Conservation (phyloP, 2,888 invertebrate genomes). For the Stenodera caucasica region DNA sequence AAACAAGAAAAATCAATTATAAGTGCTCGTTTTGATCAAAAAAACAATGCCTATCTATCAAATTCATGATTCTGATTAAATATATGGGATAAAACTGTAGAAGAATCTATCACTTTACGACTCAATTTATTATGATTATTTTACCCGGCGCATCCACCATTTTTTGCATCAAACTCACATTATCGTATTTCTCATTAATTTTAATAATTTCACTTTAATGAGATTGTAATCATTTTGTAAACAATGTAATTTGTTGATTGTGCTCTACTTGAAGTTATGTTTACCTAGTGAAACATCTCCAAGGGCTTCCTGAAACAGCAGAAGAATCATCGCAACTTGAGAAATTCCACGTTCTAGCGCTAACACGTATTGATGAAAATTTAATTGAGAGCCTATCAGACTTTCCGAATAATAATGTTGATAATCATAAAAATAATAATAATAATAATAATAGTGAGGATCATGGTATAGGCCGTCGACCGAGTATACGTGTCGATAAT, state of each 20-base stretch:
- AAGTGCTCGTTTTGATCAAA: no score
- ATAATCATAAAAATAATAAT: not conserved
- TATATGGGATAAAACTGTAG: no score
- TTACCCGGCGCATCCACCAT: not conserved
- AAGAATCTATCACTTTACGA: no score
- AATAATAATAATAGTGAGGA: slow-evolving; percentile 8
- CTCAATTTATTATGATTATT: no score
- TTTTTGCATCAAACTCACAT: not conserved
- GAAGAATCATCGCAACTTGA: slow-evolving; percentile 29
- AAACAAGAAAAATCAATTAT: no score
- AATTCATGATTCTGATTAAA: no score
- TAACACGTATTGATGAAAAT: slow-evolving; percentile 48
- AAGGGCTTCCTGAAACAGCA: not conserved
- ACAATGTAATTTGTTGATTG: no score
- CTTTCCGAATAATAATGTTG: not conserved
- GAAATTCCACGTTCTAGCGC: slow-evolving; percentile 50
- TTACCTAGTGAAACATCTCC: not conserved
- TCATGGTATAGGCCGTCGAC: slow-evolving; percentile 40
- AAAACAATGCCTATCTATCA: no score
- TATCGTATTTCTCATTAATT: not conserved
- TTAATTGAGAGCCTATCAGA: slow-evolving; percentile 22
- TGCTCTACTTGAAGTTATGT: no score
- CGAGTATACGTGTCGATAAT: slow-evolving; percentile 51
- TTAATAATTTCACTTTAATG: not conserved
- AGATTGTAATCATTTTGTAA: no score